These are phyloP conservation scores for Polyodon spathula DNA, from an alignment of 2,113 vertebrate genomes.

Conservation along the genomic window DNA sequence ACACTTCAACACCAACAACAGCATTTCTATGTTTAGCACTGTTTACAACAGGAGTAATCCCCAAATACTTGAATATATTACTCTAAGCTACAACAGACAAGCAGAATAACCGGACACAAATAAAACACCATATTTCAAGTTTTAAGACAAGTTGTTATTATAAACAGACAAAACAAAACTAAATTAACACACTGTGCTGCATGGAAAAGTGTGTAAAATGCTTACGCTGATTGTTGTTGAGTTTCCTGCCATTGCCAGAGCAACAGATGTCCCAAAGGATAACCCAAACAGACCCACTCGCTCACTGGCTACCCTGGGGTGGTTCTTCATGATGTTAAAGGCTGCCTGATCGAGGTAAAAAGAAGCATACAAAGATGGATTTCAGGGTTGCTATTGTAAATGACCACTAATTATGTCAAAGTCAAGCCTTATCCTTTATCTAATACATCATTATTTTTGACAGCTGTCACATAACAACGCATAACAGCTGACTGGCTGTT, in stretches of 20 bases:
- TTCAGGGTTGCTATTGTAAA: no score
- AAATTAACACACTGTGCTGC: not conserved
- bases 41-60: not conserved
- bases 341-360: conserved; percentile 31
- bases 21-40: not conserved
- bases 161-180: not conserved
- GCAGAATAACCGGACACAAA: no score
- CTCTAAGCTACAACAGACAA: not conserved
- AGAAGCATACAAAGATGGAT: not conserved
- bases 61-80: not conserved
- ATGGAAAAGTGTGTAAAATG: not conserved
- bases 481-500: no score
- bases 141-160: not conserved
- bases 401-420: not conserved
- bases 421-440: not conserved
- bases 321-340: conserved; percentile 36
- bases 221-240: conserved; percentile 33
- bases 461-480: no score
- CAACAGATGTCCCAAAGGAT: conserved; percentile 34
- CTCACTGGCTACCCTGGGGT: conserved; percentile 41
- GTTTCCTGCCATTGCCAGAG: conserved; percentile 29
- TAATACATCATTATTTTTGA: not conserved
- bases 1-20: not conserved
- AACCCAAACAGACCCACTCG: conserved; percentile 44
- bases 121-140: not conserved